Conservation (phyloP, 1,140 invertebrate genomes). For the Rhopalosiphum padi region DNA sequence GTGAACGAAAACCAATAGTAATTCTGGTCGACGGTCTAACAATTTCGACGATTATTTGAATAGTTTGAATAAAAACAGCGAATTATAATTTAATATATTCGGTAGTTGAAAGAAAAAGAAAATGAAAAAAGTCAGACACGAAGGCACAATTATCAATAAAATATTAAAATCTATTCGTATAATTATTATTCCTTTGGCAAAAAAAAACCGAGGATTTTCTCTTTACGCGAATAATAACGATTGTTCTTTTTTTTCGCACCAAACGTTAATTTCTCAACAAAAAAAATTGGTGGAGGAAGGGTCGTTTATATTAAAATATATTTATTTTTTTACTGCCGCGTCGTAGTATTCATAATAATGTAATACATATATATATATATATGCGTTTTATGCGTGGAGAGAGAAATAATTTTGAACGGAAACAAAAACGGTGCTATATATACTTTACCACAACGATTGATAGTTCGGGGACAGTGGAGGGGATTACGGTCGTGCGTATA, state of each 20-base stretch:
- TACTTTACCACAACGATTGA: background rate
- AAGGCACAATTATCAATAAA: background rate
- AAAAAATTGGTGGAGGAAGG: background rate
- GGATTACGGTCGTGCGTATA: background rate
- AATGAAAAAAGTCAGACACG: background rate
- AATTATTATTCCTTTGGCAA: background rate
- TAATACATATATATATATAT: no score
- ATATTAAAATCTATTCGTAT: constrained; percentile 17
- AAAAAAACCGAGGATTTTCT: background rate
- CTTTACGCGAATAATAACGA: background rate
- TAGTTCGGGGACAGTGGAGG: background rate
- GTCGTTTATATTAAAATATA: background rate
- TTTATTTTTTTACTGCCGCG: background rate
- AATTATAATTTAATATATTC: background rate
- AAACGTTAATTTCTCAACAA: background rate
- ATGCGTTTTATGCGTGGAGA: background rate
- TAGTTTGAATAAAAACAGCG: background rate
- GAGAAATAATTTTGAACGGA: background rate
- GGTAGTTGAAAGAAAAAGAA: background rate
- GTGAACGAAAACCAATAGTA: background rate
- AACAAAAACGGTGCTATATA: background rate
- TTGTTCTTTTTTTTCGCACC: background rate
- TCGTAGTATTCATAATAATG: background rate
- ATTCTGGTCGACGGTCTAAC: background rate
- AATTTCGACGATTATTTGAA: background rate